Conservation (phyloP, 2,888 invertebrate genomes). For the Orthonevra nobilis region DNA sequence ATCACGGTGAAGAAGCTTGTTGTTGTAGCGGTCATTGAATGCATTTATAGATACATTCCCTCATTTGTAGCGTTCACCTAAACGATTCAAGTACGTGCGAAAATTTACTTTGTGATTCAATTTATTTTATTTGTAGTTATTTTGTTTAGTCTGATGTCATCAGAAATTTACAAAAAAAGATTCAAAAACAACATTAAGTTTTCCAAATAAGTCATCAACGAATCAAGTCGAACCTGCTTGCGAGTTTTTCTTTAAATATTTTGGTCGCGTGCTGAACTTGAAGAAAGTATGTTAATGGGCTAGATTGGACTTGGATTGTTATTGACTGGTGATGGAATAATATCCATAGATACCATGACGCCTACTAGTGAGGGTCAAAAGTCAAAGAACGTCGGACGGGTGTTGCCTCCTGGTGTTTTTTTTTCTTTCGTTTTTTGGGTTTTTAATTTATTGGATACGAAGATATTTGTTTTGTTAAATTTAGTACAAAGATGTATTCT, state of each 20-base stretch:
- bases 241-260: conserved; percentile 4
- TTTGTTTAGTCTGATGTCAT: conserved; percentile 40
- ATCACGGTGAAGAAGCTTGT: conserved; percentile 16
- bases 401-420: too few relatives aligned
- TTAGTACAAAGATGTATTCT: not conserved
- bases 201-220: not conserved
- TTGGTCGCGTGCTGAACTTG: conserved; percentile 12
- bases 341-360: too few relatives aligned
- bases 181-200: not conserved
- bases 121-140: conserved; percentile 8
- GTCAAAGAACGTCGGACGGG: not conserved
- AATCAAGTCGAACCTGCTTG: not conserved
- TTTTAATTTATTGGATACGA: not conserved
- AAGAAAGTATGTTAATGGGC: conserved; percentile 5
- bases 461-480: conserved; percentile 1
- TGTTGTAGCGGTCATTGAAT: conserved; percentile 16
- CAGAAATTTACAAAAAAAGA: not conserved
- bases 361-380: conserved; percentile 3
- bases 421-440: too few relatives aligned
- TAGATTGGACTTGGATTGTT: not conserved
- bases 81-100: conserved; percentile 27
- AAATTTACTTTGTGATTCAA: conserved; percentile 5
- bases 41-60: conserved; percentile 2
- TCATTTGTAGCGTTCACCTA: not conserved
- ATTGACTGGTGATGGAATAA: not conserved